Conservation (phyloP, 35 echinoderm and acorn worm species). For the Apostichopus parvimensis region DNA sequence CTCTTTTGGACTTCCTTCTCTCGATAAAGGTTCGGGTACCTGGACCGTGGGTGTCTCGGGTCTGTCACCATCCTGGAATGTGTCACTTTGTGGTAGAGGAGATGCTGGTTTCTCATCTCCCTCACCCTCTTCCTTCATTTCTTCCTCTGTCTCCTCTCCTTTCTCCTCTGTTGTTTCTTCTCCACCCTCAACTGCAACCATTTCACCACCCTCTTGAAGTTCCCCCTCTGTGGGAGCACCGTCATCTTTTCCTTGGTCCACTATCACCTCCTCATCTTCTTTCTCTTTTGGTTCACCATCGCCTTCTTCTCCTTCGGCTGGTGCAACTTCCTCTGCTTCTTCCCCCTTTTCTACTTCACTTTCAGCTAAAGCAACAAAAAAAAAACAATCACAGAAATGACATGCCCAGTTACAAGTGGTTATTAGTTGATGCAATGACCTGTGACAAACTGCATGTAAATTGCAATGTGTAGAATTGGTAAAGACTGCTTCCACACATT, state of each 20-base stretch:
- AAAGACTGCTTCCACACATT: no score
- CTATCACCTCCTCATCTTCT: conserved; percentile 9
- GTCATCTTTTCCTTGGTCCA: not conserved
- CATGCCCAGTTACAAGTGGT: no score
- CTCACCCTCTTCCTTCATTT: conserved; percentile 3
- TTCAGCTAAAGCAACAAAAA: not conserved
- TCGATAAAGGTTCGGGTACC: conserved; percentile 89
- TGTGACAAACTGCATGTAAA: not conserved
- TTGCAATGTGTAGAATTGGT: not conserved
- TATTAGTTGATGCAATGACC: not conserved
- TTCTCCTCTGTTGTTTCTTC: conserved; percentile 16
- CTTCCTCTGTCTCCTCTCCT: conserved; percentile 34
- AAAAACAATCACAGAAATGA: no score
- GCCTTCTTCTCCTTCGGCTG: conserved; percentile 22
- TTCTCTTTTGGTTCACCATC: conserved; percentile 9
- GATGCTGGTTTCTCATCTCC: conserved; percentile 58
- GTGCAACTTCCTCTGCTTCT: conserved; percentile 14
- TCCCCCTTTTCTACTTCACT: not conserved
- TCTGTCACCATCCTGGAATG: conserved; percentile 97
- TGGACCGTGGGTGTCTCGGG: conserved; percentile 88
- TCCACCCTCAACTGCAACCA: not conserved
- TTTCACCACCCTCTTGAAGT: conserved; percentile 27
- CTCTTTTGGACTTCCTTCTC: conserved; percentile 82
- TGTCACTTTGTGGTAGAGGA: conserved; percentile 92
- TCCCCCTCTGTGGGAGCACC: conserved; percentile 28